Evolutionary conservation across 2,113 vertebrate genomes (phyloP).

Genomic region (Ibidorhyncha struthersii): DNA sequence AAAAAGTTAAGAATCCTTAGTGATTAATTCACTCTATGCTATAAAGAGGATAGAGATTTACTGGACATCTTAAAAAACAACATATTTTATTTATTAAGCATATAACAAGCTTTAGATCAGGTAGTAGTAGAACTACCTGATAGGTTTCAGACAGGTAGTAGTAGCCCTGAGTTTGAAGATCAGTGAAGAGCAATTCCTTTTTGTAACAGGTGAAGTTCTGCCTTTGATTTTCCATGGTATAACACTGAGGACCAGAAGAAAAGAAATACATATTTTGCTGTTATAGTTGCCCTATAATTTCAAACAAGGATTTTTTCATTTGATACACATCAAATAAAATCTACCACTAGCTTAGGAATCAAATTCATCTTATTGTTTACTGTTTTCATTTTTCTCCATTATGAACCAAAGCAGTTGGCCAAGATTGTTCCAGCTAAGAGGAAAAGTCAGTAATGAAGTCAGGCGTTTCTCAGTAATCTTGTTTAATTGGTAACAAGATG

Average conservation of each 20-base stretch:
- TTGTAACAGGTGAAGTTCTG: neutral
- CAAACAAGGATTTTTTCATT: neutral
- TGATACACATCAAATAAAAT: neutral
- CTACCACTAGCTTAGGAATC: neutral
- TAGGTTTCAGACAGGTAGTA: neutral
- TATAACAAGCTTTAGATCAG: neutral
- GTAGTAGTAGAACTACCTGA: neutral
- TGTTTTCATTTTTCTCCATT: neutral
- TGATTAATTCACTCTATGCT: neutral
- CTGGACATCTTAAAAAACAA: neutral
- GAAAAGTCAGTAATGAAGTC: neutral
- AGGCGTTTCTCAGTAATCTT: neutral
- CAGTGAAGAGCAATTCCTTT: neutral
- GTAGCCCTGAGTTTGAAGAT: neutral
- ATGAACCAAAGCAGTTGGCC: neutral
- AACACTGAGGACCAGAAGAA: neutral
- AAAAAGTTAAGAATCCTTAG: neutral
- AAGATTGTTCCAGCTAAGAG: neutral
- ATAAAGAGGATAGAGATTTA: neutral
- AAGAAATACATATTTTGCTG: neutral
- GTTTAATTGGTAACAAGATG: neutral
- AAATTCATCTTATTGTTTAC: neutral
- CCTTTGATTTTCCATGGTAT: neutral
- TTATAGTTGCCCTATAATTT: neutral
- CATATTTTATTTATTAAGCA: neutral